Conservation (phyloP, 2,888 invertebrate genomes). For the Leptopilina drosophilae region DNA sequence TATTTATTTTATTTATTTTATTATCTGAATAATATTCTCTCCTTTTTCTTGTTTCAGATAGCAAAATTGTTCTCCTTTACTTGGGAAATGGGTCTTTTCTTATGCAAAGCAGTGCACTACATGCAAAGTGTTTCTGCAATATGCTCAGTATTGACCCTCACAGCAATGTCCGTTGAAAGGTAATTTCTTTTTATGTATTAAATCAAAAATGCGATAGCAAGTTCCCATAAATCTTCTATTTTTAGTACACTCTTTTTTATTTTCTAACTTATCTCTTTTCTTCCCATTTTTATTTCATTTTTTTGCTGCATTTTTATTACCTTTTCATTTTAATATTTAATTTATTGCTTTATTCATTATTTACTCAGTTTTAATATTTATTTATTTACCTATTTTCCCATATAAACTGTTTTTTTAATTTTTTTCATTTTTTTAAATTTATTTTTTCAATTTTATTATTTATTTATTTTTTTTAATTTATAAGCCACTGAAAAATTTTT, state of each 20-base stretch:
- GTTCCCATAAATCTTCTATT: background rate
- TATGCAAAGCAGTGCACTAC: constrained; percentile 85
- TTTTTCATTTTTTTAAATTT: too few species aligned
- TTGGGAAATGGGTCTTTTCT: constrained; percentile 83
- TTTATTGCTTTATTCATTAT: too few species aligned
- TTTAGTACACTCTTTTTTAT: background rate
- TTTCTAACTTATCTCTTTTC: background rate
- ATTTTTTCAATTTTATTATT: too few species aligned
- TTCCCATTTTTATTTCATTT: background rate
- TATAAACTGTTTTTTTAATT: too few species aligned
- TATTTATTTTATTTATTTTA: too few species aligned
- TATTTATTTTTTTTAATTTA: too few species aligned
- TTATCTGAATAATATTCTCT: background rate
- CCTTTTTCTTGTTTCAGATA: constrained; percentile 76
- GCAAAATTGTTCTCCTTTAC: constrained; percentile 83
- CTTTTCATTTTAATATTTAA: too few species aligned
- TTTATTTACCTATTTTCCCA: too few species aligned
- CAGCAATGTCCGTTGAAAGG: constrained; percentile 86
- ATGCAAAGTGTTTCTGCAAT: constrained; percentile 85
- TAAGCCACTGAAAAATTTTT: too few species aligned
- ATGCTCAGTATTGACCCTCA: constrained; percentile 85
- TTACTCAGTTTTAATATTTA: too few species aligned
- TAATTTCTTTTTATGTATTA: constrained; percentile 66
- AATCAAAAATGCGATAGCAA: too few species aligned
- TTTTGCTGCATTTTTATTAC: too few species aligned